Evolutionary conservation across 53 echinoderm and acorn worm species (phyloP), one percentile per base, ranked within the genome.

Genomic region (Antedon mediterranea): DNA sequence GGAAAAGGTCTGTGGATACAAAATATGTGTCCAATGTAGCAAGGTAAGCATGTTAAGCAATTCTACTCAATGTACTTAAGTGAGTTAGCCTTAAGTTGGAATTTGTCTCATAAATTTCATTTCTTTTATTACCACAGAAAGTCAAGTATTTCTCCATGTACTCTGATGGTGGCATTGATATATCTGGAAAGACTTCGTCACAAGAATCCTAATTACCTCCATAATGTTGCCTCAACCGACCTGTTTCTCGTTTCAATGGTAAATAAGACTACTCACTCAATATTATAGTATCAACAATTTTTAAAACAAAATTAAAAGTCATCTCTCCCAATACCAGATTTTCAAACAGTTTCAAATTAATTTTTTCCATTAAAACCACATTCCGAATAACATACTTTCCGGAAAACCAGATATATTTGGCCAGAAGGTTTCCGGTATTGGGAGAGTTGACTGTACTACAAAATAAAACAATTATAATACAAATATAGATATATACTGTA

Each of bases 221-320:
- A 86, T 28, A 89, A 84, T 77, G 86, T 91, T 71, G 89, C 86
- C 43, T 89, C 94, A 4, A 85, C 94, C 30, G 94, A 94, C 82
- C 80, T 94, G 30, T 89, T 94, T 32, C 85, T 94, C 29, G 94
- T 94, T 23, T 89, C 94, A 27, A 94, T 94, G 94, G 94, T 94
- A 79, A 74, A 87, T 77, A 28, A n/a, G n/a, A 28, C 72, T 1
- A 28, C 27, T 29, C 29, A 71, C n/a, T n/a, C n/a, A n/a, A n/a
- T n/a, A n/a, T n/a, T n/a, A n/a, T n/a, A n/a, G n/a, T n/a, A n/a
- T 30, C 28, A 11, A n/a, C 8, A 31, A 11, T 32, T 77, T 15
- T 77, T 14, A 28, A 11, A 33, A 77, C 71, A 7, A n/a, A n/a
- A n/a, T n/a, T n/a, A n/a, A n/a, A n/a, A n/a, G n/a, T n/a, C n/a